Percentiles rank a stretch among this genome's conserved stretches.
Evolutionary conservation across 2,888 invertebrate genomes (phyloP).

Genomic region (Galeruca laticollis): DNA sequence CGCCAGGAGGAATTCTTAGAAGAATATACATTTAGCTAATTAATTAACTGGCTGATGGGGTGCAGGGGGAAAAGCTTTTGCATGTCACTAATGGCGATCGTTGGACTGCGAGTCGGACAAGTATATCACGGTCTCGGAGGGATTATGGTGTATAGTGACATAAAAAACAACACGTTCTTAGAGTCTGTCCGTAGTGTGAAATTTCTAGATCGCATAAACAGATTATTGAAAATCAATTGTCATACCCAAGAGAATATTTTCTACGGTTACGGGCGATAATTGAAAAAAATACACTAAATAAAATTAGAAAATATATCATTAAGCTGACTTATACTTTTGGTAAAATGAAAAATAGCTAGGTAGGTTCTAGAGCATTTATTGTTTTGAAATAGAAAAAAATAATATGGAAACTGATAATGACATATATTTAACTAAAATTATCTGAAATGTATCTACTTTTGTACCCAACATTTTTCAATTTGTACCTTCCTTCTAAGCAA

Average conservation of each 20-base stretch:
- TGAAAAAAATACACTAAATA: not conserved
- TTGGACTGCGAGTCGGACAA: constrained; percentile 22
- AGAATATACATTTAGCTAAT: constrained; percentile 64
- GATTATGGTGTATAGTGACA: constrained; percentile 23
- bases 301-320: not conserved
- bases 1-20: constrained; percentile 63
- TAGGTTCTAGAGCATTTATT: no score
- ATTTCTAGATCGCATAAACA: constrained; percentile 6
- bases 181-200: constrained; percentile 3
- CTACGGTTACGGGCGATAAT: not conserved
- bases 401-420: no score
- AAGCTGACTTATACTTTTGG: not conserved
- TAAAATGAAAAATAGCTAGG: not conserved
- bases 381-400: no score
- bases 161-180: constrained; percentile 20
- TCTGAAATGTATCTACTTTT: no score
- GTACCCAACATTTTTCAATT: no score
- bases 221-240: constrained; percentile 3
- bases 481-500: no score
- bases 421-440: no score
- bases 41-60: constrained; percentile 53
- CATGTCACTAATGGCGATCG: constrained; percentile 36
- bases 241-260: not conserved
- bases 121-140: constrained; percentile 35
- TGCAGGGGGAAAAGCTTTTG: constrained; percentile 26